A percentile compares a stretch with the other conserved stretches of the same genome.
phyloP scores from a whole-genome alignment of 2,888 invertebrate species.

The Phoronis australis region DNA sequence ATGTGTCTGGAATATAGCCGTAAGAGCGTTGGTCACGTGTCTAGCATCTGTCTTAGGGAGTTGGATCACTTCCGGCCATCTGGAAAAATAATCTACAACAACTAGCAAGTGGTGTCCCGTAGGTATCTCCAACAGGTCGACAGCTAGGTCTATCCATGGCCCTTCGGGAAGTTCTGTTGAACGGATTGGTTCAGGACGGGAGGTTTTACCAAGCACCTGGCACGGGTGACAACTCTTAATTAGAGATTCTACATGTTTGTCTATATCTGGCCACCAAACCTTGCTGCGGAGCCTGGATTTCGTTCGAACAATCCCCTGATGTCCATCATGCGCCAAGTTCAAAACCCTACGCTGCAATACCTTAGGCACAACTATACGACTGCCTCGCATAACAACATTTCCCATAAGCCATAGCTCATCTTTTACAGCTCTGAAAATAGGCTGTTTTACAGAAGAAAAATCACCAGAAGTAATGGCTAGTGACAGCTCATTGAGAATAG shows the following conservation, averaged over 20 bases:
- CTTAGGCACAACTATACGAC: not conserved
- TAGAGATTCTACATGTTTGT: constrained; percentile 1
- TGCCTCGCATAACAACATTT: constrained; percentile 6
- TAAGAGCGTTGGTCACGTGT: constrained; percentile 4
- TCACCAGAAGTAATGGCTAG: constrained; percentile 13
- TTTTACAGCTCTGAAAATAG: not conserved
- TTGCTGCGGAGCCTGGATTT: constrained; percentile 1
- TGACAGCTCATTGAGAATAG: constrained; percentile 8
- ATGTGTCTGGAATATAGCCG: constrained; percentile 11
- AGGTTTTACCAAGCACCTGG: constrained; percentile 5
- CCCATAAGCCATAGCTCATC: constrained; percentile 5
- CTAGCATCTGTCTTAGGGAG: not conserved
- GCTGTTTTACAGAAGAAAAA: constrained; percentile 2
- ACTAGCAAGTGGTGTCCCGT: too few relatives aligned
- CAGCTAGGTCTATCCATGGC: too few relatives aligned
- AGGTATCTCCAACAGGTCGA: too few relatives aligned
- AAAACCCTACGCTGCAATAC: not conserved
- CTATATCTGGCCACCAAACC: constrained; percentile 8
- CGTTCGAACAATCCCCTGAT: constrained; percentile 7
- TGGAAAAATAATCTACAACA: not conserved
- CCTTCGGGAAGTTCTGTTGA: constrained; percentile 1
- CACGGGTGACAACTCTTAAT: constrained; percentile 8
- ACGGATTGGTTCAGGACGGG: constrained; percentile 5
- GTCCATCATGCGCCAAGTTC: constrained; percentile 6
- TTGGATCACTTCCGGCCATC: not conserved